These are phyloP conservation scores for Cynopterus brachyotis DNA, from an alignment of 2,113 vertebrate species.

Conservation along the genomic window DNA sequence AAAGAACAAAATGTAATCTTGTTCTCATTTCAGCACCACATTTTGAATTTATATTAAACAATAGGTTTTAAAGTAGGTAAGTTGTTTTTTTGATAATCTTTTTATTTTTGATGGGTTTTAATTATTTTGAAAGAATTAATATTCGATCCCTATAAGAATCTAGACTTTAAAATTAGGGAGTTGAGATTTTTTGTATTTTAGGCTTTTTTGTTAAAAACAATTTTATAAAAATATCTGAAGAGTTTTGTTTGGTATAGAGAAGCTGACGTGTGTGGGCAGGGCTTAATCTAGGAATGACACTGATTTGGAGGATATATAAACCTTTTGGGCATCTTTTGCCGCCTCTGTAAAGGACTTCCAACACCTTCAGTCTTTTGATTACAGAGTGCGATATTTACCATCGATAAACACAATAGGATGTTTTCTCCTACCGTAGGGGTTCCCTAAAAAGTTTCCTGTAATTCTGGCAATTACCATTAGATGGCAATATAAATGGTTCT, in stretches of 20 bases:
- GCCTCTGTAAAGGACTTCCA: background rate
- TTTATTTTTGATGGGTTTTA: conserved; percentile 12
- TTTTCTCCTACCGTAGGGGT: background rate
- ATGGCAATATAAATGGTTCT: background rate
- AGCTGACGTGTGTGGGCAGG: background rate
- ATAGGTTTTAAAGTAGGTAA: background rate
- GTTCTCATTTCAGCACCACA: background rate
- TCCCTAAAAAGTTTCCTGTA: background rate
- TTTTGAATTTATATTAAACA: background rate
- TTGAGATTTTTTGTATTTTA: background rate
- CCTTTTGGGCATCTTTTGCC: background rate
- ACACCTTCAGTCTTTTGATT: background rate
- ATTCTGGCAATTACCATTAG: background rate
- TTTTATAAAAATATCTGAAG: background rate
- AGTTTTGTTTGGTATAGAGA: background rate
- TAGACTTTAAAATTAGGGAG: background rate
- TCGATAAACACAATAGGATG: background rate
- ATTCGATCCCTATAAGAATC: background rate
- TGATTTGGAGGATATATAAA: background rate
- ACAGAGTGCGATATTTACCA: background rate
- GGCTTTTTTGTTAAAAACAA: background rate
- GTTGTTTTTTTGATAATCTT: background rate
- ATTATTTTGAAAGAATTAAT: conserved; percentile 5
- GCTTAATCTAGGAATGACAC: background rate
- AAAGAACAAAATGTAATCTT: background rate